Evolutionary conservation across 2,113 vertebrate genomes (phyloP), one percentile per base, ranked within the genome.

Genomic region (Pterocles burchelli): DNA sequence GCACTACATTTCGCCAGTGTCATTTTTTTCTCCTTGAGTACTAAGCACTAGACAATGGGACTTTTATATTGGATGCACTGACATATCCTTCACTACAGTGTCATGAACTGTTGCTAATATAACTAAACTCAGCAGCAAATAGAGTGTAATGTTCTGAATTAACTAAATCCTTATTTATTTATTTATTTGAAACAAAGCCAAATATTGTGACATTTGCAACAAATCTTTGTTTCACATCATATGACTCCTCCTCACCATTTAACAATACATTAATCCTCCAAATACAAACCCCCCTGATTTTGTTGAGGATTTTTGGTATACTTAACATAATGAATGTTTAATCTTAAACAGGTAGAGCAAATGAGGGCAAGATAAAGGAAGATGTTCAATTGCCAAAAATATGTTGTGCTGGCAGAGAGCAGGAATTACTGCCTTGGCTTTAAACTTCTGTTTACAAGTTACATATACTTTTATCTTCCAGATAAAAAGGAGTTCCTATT

Each of bases 271-370:
- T 58, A 52, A 17, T 38, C 9, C 6, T 66, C 24, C 21, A 49
- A 61, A 41, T 3, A 11, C 1, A 11, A 11, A 1, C 1, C 1
- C 3, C 6, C 5, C 2, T 12, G 8, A n/a, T 43, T 29, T 36
- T 75, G 8, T 63, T 46, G 51, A 71, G 13, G 4, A 66, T 71
- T 71, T 7, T 55, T 66, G n/a, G 4, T 43, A n/a, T 59, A 72
- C 43, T 48, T 55, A 72, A 48, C 16, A 51, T 41, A 77, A 77
- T 73, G 13, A 16, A 48, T 19, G 21, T 65, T 89, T 87, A 43
- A 61, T 77, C 20, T 91, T 80, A 66, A 72, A 90, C 54, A 86
- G 83, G 6, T 25, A 24, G 20, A 76, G 17, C 5, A 57, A 79
- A 74, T 31, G 74, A 34, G 33, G 18, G 12, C 22, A 81, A 72